Evolutionary conservation across 1,140 invertebrate species (phyloP).

Genomic region (Epicauta chinensis): DNA sequence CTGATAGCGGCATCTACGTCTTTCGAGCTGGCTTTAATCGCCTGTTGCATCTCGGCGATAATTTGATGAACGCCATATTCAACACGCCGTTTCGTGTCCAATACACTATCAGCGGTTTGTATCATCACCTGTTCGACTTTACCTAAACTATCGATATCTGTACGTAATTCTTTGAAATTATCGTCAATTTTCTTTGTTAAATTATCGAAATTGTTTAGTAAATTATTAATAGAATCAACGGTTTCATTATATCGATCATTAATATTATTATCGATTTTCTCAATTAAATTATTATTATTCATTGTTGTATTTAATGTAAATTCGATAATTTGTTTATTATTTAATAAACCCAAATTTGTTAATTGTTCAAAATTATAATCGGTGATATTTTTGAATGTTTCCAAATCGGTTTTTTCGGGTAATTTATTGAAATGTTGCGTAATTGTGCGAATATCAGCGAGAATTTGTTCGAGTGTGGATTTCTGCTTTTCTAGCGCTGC

Average conservation of each 20-base stretch:
- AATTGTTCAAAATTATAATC: too few relatives aligned
- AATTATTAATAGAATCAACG: conserved; percentile 47
- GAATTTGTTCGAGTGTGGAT: conserved; percentile 26
- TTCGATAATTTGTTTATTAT: background rate
- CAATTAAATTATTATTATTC: conserved; percentile 5
- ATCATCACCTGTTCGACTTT: conserved; percentile 76
- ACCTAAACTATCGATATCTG: conserved; percentile 52
- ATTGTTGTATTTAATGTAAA: background rate
- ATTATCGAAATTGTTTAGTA: conserved; percentile 48
- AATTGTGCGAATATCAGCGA: conserved; percentile 23
- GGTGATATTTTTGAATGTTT: conserved; percentile 23
- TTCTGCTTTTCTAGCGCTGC: conserved; percentile 31
- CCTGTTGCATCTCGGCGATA: conserved; percentile 67
- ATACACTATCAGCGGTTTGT: conserved; percentile 75
- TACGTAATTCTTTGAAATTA: conserved; percentile 50
- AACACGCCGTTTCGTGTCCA: conserved; percentile 76
- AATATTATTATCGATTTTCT: conserved; percentile 36
- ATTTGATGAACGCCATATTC: conserved; percentile 83
- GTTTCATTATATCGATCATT: conserved; percentile 39
- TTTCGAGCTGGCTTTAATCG: conserved; percentile 59
- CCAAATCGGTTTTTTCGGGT: conserved; percentile 19
- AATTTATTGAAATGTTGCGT: conserved; percentile 22
- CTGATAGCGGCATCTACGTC: conserved; percentile 63
- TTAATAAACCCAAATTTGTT: too few relatives aligned
- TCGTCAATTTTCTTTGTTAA: conserved; percentile 50